A percentile compares a stretch with the other conserved stretches of the same genome.
These are phyloP conservation scores for Stomatorhinus ivindoensis DNA, from an alignment of 2,113 vertebrate genomes.

Conservation along the genomic window DNA sequence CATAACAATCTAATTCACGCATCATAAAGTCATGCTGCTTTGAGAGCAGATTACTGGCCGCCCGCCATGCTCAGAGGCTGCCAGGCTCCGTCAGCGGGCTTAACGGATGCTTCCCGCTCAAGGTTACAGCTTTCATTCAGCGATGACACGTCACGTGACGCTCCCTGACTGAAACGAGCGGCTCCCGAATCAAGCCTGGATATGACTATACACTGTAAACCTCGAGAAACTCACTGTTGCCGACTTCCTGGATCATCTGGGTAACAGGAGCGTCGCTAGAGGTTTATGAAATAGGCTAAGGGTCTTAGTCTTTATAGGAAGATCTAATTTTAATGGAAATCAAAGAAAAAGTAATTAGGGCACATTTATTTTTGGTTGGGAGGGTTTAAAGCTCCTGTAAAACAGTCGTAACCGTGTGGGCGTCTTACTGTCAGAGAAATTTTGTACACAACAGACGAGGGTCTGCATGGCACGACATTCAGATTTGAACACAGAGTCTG, in stretches of 20 bases:
- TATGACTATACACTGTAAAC: background rate
- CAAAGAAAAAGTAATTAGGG: background rate
- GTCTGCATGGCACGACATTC: background rate
- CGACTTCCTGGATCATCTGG: background rate
- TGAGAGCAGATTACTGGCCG: background rate
- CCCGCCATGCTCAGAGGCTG: background rate
- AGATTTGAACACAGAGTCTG: background rate
- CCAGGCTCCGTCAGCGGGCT: background rate
- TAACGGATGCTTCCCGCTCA: background rate
- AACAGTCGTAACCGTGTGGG: background rate
- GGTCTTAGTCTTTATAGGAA: background rate
- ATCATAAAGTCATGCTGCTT: background rate
- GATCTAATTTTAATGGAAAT: background rate
- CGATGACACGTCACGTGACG: background rate
- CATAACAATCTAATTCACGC: background rate
- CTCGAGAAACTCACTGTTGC: background rate
- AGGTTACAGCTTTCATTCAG: background rate
- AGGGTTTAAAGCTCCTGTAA: background rate
- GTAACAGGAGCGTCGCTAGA: background rate
- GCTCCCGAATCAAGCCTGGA: background rate
- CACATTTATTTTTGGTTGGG: background rate
- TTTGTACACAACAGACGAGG: background rate
- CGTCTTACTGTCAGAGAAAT: background rate
- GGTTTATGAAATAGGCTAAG: background rate
- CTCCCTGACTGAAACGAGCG: background rate